A percentile compares a stretch with the other conserved stretches of the same genome.
These are phyloP conservation scores for Rotaria macrura DNA, from an alignment of 2,888 invertebrate species.

Conservation along the genomic window DNA sequence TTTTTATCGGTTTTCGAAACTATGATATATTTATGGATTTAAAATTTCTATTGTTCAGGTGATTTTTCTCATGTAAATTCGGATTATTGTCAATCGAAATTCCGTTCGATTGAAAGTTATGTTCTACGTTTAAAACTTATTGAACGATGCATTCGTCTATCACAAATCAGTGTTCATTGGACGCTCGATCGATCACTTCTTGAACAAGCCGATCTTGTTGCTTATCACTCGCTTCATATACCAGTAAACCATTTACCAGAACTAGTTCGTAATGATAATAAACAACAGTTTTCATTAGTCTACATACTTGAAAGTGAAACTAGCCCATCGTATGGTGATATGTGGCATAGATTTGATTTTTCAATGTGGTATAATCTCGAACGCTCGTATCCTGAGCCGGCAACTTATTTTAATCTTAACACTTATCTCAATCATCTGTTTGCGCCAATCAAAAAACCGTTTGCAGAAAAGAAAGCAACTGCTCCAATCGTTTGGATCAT, in stretches of 20 bases:
- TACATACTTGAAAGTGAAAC: constrained; percentile 30
- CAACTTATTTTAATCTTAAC: constrained; percentile 31
- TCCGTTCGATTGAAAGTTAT: not conserved
- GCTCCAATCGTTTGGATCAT: constrained; percentile 26
- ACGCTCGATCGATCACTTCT: not conserved
- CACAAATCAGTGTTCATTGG: not conserved
- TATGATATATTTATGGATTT: not conserved
- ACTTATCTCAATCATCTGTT: constrained; percentile 20
- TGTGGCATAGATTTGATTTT: constrained; percentile 33
- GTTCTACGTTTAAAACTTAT: not conserved
- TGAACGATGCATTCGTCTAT: not conserved
- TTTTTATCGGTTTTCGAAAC: too few relatives aligned
- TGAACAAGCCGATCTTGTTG: not conserved
- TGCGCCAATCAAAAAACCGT: not conserved
- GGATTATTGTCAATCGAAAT: not conserved
- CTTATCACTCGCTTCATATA: not conserved
- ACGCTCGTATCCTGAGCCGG: constrained; percentile 30
- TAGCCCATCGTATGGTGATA: constrained; percentile 17
- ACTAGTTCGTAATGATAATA: not conserved
- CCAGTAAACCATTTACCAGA: not conserved
- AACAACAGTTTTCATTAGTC: constrained; percentile 23
- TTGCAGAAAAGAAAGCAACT: not conserved
- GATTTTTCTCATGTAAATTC: not conserved
- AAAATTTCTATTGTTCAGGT: not conserved
- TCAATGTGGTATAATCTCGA: constrained; percentile 33